Base-by-base conservation (phyloP, 2,888 invertebrate species). In the Keiferia lycopersicella region DNA sequence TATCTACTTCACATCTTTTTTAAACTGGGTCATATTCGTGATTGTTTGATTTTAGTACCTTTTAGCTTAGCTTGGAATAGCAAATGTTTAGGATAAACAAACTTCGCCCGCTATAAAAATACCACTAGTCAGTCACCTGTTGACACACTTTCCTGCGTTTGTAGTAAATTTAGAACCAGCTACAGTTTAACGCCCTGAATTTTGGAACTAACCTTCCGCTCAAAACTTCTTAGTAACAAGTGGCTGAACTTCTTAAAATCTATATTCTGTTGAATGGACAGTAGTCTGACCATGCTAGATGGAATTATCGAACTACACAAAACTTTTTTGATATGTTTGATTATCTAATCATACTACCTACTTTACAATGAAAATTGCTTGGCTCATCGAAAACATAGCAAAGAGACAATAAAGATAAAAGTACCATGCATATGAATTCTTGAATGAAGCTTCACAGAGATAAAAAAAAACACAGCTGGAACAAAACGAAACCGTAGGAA, bases 131-230 rank as follows among this genome's bases (percentile, higher is more conserved):
- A 26, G 16, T 57, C 45, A 56, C 62, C 62, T 62, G 62, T 62
- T 38, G 64, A 58, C 64, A 62, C 50, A 50, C 48, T 61, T 61
- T 50, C 62, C 34, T 11, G 51, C 26, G 58, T 65, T 48, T 22
- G 59, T n/a, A 51, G 11, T 63, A 63, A 63, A 50, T 63, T 59
- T 63, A 63, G 59, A 57, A 59, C 58, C 58, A 63, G 39, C 57
- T n/a, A 16, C 26, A n/a, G 39, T n/a, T 61, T 50, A 22, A 11
- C 14, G 59, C 26, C 34, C 34, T 16, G 61, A 12, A n/a, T 56
- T 56, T 56, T 16, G 14, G 56, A 18, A 30, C 30, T 30, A 56
- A 56, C 26, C 20, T 26, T 56, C 22, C 7, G 26, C 7, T n/a
- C 6, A 30, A 30, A 30, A 30, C 30, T 4, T 6, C 30, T 30